phyloP scores from a whole-genome alignment of 1,140 invertebrate genomes.

The Neodiprion pinetum region DNA sequence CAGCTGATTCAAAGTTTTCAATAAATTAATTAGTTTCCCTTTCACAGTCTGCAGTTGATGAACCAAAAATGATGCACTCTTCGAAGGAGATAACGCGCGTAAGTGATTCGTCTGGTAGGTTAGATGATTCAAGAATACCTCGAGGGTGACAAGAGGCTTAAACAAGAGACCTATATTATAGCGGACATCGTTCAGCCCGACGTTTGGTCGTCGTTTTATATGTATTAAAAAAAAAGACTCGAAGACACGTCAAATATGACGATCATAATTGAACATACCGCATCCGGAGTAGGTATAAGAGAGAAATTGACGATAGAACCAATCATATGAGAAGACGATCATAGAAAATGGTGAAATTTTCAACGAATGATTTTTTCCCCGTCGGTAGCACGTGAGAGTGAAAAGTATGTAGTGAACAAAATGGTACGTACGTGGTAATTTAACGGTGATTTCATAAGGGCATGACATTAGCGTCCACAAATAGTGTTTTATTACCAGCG shows the following conservation, averaged over 20 bases:
- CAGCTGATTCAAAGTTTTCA: too few species aligned
- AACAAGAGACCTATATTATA: neutral
- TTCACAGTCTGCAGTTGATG: too few species aligned
- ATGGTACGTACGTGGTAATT: neutral
- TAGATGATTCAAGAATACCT: neutral
- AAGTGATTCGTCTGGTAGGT: neutral
- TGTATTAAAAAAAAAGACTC: neutral
- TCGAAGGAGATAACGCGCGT: neutral
- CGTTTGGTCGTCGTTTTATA: neutral
- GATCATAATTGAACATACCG: too few species aligned
- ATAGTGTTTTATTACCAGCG: constrained; percentile 22
- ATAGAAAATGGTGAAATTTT: too few species aligned
- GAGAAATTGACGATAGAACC: too few species aligned
- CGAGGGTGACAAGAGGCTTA: neutral
- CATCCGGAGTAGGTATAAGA: too few species aligned
- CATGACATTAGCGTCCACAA: constrained; percentile 2
- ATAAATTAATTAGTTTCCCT: too few species aligned
- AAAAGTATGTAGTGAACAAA: neutral
- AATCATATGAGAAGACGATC: too few species aligned
- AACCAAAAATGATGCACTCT: too few species aligned
- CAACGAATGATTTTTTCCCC: too few species aligned
- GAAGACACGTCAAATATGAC: too few species aligned
- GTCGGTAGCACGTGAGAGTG: too few species aligned
- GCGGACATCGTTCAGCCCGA: neutral
- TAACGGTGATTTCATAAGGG: neutral